Evolutionary conservation across 2,888 invertebrate species (phyloP), one percentile per base, ranked within the genome.

Genomic region (Lasioglossum morio): DNA sequence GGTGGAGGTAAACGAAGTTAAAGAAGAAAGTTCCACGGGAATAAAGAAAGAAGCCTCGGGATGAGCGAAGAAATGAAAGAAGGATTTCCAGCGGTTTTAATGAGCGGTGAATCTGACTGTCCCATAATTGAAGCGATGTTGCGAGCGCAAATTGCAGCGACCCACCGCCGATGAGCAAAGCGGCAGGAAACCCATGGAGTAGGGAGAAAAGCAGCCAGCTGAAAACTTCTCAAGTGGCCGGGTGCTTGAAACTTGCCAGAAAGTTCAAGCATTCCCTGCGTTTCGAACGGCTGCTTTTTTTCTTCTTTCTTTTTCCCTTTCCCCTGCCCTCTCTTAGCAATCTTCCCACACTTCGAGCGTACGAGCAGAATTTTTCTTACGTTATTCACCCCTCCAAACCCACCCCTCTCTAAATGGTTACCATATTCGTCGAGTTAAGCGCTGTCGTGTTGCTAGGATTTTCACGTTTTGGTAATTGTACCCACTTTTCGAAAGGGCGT

Each of bases 221-320:
- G 88, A 87, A 90, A 92, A 92, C 81, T 92, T 91, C 84, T 90
- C 89, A 90, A 93, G 90, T 91, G 81, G 83, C 76, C 75, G 81
- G 83, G 82, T 91, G 86, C 92, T 92, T 77, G 84, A 90, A 92
- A 91, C 77, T 88, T 87, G 74, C 73, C 40, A 48, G 79, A 75
- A 89, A 90, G 88, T 90, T 89, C 82, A 81, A 91, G 81, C 72
- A 78, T 85, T 77, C 79, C 40, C 23, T 48, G 60, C 77, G 84
- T 88, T 69, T 86, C 63, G 53, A 77, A 66, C 34, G 60, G 40
- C 69, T 27, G 74, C 57, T 73, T 43, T 16, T 48, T 48, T 10
- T 34, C 7, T 70, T 37, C 60, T 43, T 34, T 40, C n/a, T 23
- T 23, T 10, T 16, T 2, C 16, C 23, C n/a, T 4, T 16, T 3